A percentile compares a stretch with the other conserved stretches of the same genome.
These are phyloP conservation scores for Penaeus vannamei DNA, from an alignment of 1,140 invertebrate species.

Conservation along the genomic window DNA sequence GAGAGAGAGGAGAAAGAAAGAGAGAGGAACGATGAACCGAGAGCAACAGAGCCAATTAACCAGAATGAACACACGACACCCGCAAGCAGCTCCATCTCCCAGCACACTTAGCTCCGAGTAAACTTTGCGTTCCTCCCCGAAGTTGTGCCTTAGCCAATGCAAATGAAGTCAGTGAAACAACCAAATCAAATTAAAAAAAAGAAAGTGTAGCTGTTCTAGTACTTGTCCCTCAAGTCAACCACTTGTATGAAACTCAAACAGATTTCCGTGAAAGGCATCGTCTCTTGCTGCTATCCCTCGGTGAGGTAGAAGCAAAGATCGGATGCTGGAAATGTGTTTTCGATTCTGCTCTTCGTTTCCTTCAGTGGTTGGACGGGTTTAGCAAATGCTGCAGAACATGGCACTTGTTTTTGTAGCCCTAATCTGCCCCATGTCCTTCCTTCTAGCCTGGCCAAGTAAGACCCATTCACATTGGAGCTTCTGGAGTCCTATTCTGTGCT, in stretches of 20 bases:
- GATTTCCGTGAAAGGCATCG: too few species aligned
- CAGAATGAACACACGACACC: not conserved
- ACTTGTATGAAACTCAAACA: too few species aligned
- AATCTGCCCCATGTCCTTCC: constrained; percentile 10
- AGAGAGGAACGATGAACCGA: constrained; percentile 3
- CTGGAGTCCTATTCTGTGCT: too few species aligned
- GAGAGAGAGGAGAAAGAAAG: constrained; percentile 34
- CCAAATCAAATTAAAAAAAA: not conserved
- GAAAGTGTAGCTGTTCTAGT: not conserved
- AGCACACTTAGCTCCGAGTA: constrained; percentile 16
- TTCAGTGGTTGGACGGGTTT: too few species aligned
- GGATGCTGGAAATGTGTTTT: too few species aligned
- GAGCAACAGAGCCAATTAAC: not conserved
- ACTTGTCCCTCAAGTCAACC: too few species aligned
- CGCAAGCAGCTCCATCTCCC: not conserved
- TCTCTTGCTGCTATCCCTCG: too few species aligned
- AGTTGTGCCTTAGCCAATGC: not conserved
- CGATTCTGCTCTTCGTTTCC: too few species aligned
- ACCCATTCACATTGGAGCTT: not conserved
- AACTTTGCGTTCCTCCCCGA: not conserved
- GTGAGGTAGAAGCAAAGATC: too few species aligned
- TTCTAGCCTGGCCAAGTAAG: constrained; percentile 25
- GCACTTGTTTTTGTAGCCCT: constrained; percentile 4
- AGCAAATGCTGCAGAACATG: too few species aligned
- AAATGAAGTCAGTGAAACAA: constrained; percentile 1